phyloP scores from a whole-genome alignment of 2,888 invertebrate species.

The Tyria jacobaeae region DNA sequence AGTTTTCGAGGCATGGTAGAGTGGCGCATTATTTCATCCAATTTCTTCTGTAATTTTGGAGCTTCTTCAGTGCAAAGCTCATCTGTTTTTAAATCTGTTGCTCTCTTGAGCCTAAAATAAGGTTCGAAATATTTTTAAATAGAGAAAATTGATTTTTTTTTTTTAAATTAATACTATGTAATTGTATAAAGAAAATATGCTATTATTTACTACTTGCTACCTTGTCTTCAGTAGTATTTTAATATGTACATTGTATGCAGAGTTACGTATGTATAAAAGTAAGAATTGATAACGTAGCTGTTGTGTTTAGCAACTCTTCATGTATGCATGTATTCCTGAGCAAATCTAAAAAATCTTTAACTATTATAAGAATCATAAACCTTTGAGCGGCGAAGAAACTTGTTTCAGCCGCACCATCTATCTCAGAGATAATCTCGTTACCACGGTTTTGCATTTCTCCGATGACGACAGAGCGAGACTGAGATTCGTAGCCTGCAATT shows the following conservation, averaged over 20 bases:
- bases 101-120: slow-evolving; percentile 64
- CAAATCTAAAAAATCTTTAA: neutral
- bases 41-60: slow-evolving; percentile 59
- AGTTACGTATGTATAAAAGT: too few relatives aligned
- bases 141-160: neutral
- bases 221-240: too few relatives aligned
- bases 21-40: slow-evolving; percentile 67
- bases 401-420: slow-evolving; percentile 66
- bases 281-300: too few relatives aligned
- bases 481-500: slow-evolving; percentile 65
- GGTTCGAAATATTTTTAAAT: too few relatives aligned
- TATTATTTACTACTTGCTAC: too few relatives aligned
- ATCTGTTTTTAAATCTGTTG: slow-evolving; percentile 45
- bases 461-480: slow-evolving; percentile 67
- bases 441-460: slow-evolving; percentile 77
- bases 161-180: too few relatives aligned
- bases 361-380: slow-evolving; percentile 41
- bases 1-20: slow-evolving; percentile 71
- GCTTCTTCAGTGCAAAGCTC: slow-evolving; percentile 61
- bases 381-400: slow-evolving; percentile 79
- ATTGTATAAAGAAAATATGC: neutral
- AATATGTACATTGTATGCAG: too few relatives aligned
- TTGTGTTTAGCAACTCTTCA: too few relatives aligned
- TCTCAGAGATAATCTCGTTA: slow-evolving; percentile 70
- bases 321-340: too few relatives aligned